Conservation (phyloP, 2,113 vertebrate genomes). For the Rhabdornis inornatus region DNA sequence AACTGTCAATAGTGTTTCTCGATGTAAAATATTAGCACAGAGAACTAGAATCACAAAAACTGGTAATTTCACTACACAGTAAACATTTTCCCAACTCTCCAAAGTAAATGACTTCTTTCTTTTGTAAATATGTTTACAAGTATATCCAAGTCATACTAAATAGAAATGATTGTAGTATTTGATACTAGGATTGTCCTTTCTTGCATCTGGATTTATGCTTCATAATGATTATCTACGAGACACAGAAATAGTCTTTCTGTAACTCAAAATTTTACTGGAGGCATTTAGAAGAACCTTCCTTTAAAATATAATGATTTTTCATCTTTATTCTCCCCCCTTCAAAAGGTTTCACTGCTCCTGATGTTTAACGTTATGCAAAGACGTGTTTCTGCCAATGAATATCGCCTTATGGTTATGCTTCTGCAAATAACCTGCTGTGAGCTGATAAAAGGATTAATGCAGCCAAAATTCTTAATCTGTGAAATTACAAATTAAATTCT, state of each 20-base stretch:
- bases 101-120: conserved; percentile 67
- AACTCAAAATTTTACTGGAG: conserved; percentile 79
- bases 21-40: not conserved
- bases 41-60: not conserved
- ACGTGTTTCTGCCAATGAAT: conserved; percentile 85
- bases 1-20: not conserved
- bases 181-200: conserved; percentile 69
- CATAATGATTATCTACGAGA: conserved; percentile 82
- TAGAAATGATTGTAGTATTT: conserved; percentile 67
- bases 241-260: conserved; percentile 79
- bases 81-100: conserved; percentile 41
- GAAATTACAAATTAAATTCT: conserved; percentile 94
- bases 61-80: conserved; percentile 12
- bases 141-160: conserved; percentile 58
- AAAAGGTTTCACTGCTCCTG: conserved; percentile 83
- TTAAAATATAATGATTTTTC: conserved; percentile 86
- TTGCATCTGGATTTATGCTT: conserved; percentile 72
- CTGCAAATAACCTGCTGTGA: conserved; percentile 93
- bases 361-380: conserved; percentile 84
- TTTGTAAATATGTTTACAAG: conserved; percentile 74
- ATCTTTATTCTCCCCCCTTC: conserved; percentile 85
- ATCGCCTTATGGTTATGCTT: conserved; percentile 85
- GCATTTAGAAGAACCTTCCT: conserved; percentile 82
- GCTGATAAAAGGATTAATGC: conserved; percentile 99
- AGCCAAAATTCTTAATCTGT: conserved; percentile 91